Base-by-base conservation (phyloP, 2,888 invertebrate species). In the Tenthredo mesomela region DNA sequence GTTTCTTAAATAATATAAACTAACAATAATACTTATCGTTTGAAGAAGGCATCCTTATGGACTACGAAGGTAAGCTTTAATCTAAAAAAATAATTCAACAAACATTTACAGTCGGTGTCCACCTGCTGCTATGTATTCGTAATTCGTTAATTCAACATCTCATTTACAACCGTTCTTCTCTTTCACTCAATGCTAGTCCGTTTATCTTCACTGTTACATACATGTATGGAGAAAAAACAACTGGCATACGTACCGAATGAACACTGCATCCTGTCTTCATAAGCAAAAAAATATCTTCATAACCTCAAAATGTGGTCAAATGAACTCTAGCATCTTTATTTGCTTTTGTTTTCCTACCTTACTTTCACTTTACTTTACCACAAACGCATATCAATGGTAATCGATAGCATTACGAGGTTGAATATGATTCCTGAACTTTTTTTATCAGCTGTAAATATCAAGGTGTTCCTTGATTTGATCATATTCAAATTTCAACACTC, bases 31-130 rank as follows among this genome's bases (percentile, higher is more conserved):
- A 33, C 18, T 37, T 25, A 78, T 18, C 25, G 15, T n/a, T 29
- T 21, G 25, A 29, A 78, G 18, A 18, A 29, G 33, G 33, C 54
- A 10, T 33, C 33, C 12, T 33, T 54, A 78, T 78, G 78, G 78
- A 78, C 21, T 78, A 58, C 58, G 78, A 78, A 21, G 78, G 78
- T 78, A n/a, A 78, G 78, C 18, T 58, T n/a, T 1, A n/a, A n/a
- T 47, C 7, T 50, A n/a, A n/a, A n/a, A 7, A n/a, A 75, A 25
- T 21, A 25, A 75, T 47, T 75, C 5, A 0, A 25, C 21, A 40
- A 37, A 47, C n/a, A 25, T 75, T 47, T 21, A 47, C 40, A 37
- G 47, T 75, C 73, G 75, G 47, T 40, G 25, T 75, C 75, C 75
- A 75, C 43, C 75, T 75, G 75, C 75, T 75, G 70, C n/a, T n/a